Base-by-base conservation (phyloP, 1,140 invertebrate genomes). In the Tetramorium parvispinum region DNA sequence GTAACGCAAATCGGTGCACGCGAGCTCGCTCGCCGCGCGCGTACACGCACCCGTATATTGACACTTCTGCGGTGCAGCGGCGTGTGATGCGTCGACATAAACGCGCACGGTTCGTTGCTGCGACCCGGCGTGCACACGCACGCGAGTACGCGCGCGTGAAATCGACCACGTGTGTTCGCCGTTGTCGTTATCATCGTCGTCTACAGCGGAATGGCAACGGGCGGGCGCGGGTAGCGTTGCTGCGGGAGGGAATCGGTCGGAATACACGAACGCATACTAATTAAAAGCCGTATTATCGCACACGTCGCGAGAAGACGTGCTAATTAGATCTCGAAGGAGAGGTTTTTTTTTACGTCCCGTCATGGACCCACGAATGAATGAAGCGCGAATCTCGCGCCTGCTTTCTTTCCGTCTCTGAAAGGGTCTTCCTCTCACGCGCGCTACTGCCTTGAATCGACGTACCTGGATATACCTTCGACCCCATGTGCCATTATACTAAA, bases 301-400 rank as follows among this genome's bases (percentile, higher is more conserved):
- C 32, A 21, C 87, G 89, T 89, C 75, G 88, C 92, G 90, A 91
- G 90, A 93, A 94, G 94, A 94, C 91, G 90, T 93, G 93, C 94
- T 94, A 94, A 94, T 94, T 94, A 94, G 91, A 91, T 93, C 92
- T 93, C 91, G 91, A 94, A 94, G 92, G 89, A 93, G 89, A 92
- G 37, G 78, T 89, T 88, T 89, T 88, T 88, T 89, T 87, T 82
- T 81, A 76, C 53, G 40, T 65, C 71, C 75, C 57, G n/a, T 83
- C 75, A 76, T 82, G 82, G 81, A 86, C 71, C 73, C 85, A 75
- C 71, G 85, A 85, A 40, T 89, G 91, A 92, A 93, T 93, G 89
- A 93, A 92, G 92, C 91, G 89, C 88, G 88, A 87, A 89, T 89
- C 91, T 91, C 91, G 76, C 91, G 87, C 87, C 81, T 85, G 91